A percentile compares a stretch with the other conserved stretches of the same genome.
Conservation (phyloP, 2,797 vertebrate genomes). For the Poeciliopsis turneri region DNA sequence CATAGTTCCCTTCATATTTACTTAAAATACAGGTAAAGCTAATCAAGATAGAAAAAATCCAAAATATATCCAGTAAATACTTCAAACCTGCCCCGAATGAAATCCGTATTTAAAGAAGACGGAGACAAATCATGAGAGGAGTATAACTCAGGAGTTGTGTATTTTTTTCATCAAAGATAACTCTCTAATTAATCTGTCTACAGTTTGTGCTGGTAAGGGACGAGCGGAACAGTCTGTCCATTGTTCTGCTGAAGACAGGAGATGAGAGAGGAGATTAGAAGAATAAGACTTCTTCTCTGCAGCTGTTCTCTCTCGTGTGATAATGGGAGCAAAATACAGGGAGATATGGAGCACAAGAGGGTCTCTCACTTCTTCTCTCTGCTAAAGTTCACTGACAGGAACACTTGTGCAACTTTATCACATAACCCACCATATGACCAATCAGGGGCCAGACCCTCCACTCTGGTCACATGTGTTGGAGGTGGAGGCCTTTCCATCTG, state of each 20-base stretch:
- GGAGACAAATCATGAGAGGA: constrained; percentile 30
- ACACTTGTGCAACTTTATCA: constrained; percentile 67
- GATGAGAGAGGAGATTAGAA: constrained; percentile 6
- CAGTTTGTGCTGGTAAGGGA: constrained; percentile 37
- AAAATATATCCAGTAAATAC: constrained; percentile 8
- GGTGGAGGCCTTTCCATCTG: constrained; percentile 38
- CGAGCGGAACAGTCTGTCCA: constrained; percentile 49
- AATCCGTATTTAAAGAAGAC: not conserved
- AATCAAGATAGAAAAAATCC: not conserved
- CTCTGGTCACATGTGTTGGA: constrained; percentile 45
- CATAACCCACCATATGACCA: constrained; percentile 65
- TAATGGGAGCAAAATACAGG: constrained; percentile 24
- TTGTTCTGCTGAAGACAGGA: constrained; percentile 42
- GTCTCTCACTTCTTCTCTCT: constrained; percentile 31
- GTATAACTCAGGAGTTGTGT: constrained; percentile 15
- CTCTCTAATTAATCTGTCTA: constrained; percentile 53
- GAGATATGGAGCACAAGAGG: constrained; percentile 15
- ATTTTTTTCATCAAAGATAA: constrained; percentile 22
- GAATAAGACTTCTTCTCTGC: constrained; percentile 51
- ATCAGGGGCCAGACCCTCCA: constrained; percentile 28
- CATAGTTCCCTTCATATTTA: constrained; percentile 17
- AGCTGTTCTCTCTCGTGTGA: constrained; percentile 49
- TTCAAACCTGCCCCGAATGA: not conserved
- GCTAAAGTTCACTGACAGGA: constrained; percentile 62
- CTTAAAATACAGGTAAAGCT: constrained; percentile 18